Conservation (phyloP, 2,113 vertebrate genomes). For the Numida meleagris region DNA sequence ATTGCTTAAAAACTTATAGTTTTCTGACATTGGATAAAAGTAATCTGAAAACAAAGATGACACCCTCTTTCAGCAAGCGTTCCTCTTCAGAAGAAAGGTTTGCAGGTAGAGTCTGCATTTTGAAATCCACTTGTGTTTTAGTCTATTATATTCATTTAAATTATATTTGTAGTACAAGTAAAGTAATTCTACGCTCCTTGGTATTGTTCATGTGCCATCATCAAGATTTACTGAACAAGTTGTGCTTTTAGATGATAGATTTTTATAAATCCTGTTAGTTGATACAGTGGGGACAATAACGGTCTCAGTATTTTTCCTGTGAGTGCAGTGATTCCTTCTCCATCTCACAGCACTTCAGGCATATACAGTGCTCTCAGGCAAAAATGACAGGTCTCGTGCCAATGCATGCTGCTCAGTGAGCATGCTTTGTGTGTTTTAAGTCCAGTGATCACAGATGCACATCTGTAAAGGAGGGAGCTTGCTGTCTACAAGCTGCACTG, state of each 20-base stretch:
- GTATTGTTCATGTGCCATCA: not conserved
- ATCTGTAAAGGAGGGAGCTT: not conserved
- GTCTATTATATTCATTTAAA: not conserved
- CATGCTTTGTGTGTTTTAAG: accelerated
- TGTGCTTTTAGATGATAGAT: not conserved
- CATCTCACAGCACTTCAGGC: not conserved
- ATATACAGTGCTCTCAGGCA: not conserved
- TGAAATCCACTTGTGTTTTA: not conserved
- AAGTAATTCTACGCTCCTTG: not conserved
- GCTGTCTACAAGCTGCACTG: not conserved
- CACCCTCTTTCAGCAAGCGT: not conserved
- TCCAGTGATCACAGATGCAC: not conserved
- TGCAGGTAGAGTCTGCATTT: not conserved
- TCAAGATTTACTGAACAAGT: not conserved
- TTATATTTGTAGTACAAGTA: not conserved
- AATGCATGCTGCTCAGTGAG: not conserved
- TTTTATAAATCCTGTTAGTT: not conserved
- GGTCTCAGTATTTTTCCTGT: not conserved
- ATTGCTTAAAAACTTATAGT: not conserved
- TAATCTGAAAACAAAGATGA: not conserved
- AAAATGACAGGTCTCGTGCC: not conserved
- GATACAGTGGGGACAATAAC: not conserved
- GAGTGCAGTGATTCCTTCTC: not conserved
- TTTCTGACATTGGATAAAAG: not conserved
- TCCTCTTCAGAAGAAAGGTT: not conserved